Evolutionary conservation across 2,797 vertebrate genomes (phyloP).

Genomic region (Glossophaga mutica): DNA sequence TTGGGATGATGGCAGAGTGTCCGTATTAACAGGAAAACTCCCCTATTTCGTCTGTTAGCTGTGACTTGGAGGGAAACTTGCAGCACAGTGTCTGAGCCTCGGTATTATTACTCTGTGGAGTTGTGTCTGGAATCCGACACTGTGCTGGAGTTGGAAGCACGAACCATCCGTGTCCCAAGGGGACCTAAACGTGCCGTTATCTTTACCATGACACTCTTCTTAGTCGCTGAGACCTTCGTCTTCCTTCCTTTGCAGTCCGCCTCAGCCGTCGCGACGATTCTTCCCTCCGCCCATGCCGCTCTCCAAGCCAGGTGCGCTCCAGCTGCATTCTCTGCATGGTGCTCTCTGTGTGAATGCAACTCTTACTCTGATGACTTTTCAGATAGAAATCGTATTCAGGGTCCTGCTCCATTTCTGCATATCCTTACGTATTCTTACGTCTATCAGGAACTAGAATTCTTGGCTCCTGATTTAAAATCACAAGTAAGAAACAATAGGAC

Average conservation of each 20-base stretch:
- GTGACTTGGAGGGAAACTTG: not conserved
- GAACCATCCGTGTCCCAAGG: not conserved
- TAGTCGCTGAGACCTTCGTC: not conserved
- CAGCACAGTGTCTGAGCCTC: not conserved
- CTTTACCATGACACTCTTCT: not conserved
- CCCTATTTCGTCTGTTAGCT: not conserved
- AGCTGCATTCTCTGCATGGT: not conserved
- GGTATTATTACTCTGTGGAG: not conserved
- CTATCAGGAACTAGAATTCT: not conserved
- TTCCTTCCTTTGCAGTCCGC: constrained; percentile 85
- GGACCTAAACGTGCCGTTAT: not conserved
- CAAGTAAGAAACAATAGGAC: not conserved
- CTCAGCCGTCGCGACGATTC: constrained; percentile 92
- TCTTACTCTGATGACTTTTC: not conserved
- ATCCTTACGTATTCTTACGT: not conserved
- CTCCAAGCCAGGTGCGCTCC: constrained; percentile 93
- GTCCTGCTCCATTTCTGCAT: not conserved
- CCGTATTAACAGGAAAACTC: not conserved
- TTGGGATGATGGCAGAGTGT: not conserved
- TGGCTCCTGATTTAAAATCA: not conserved
- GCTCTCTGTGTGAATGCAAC: not conserved
- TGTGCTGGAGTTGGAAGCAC: not conserved
- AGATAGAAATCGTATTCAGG: not conserved
- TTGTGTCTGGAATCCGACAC: not conserved
- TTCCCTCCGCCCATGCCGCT: constrained; percentile 98